A percentile compares a stretch with the other conserved stretches of the same genome.
Conservation (phyloP, 2,797 vertebrate genomes). For the Hoplostethus mediterraneus region DNA sequence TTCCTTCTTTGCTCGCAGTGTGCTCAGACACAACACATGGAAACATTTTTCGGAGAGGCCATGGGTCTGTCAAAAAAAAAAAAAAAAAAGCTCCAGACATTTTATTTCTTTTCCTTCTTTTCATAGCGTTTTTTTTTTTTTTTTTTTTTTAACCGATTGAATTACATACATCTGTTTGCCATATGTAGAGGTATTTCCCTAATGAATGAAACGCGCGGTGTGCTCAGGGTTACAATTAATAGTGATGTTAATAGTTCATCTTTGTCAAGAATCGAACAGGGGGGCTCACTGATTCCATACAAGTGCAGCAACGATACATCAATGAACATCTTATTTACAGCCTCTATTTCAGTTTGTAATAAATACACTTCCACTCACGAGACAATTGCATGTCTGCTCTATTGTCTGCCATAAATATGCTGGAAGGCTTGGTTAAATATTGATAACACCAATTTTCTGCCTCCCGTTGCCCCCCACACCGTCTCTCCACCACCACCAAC, state of each 20-base stretch:
- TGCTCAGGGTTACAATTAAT: slow-evolving; percentile 44
- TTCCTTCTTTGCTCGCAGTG: slow-evolving; percentile 77
- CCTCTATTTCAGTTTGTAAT: slow-evolving; percentile 72
- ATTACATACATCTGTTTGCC: slow-evolving; percentile 80
- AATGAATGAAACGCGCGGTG: slow-evolving; percentile 67
- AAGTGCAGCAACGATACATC: slow-evolving; percentile 53
- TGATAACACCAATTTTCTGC: slow-evolving; percentile 92
- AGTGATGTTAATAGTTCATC: slow-evolving; percentile 45
- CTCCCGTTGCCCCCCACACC: slow-evolving; percentile 29
- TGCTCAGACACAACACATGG: slow-evolving; percentile 84
- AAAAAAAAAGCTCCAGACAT: slow-evolving; percentile 72
- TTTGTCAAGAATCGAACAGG: slow-evolving; percentile 40
- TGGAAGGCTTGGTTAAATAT: slow-evolving; percentile 91
- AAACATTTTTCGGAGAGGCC: slow-evolving; percentile 82
- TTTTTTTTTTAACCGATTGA: slow-evolving; percentile 63
- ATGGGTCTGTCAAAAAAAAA: slow-evolving; percentile 62
- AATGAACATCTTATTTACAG: slow-evolving; percentile 75
- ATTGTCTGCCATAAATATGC: slow-evolving; percentile 86
- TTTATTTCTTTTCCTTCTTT: slow-evolving; percentile 79
- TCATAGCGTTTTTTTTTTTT: slow-evolving; percentile 63
- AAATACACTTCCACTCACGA: slow-evolving; percentile 81
- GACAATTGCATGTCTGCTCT: slow-evolving; percentile 82
- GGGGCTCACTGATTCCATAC: slow-evolving; percentile 26
- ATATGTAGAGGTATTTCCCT: slow-evolving; percentile 70
- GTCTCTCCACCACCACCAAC: slow-evolving; percentile 55